Evolutionary conservation across 2,888 invertebrate genomes (phyloP).

Genomic region (Thymelicus lineola): DNA sequence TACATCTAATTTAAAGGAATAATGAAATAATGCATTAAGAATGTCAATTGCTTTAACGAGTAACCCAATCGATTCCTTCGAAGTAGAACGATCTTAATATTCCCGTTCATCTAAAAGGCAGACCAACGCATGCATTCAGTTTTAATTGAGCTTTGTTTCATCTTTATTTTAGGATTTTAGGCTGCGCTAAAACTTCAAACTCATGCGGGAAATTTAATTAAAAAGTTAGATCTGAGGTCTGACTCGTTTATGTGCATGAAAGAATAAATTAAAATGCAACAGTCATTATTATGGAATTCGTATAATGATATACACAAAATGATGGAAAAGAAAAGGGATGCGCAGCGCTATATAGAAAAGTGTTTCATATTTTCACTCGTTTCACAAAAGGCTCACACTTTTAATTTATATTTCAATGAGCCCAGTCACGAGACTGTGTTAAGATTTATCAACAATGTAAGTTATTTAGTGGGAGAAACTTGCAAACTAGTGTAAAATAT

Average conservation of each 20-base stretch:
- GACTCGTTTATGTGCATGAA: constrained; percentile 1
- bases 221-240: constrained; percentile 5
- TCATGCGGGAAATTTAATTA: constrained; percentile 30
- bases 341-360: background rate
- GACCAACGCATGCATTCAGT: constrained; percentile 30
- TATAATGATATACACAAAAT: background rate
- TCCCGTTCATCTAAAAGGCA: background rate
- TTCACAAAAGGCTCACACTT: background rate
- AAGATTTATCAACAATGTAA: constrained; percentile 2
- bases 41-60: too few relatives aligned
- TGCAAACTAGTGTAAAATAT: constrained; percentile 22
- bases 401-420: constrained; percentile 8
- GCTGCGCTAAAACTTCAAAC: constrained; percentile 27
- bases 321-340: too few relatives aligned
- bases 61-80: too few relatives aligned
- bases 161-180: constrained; percentile 10
- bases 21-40: too few relatives aligned
- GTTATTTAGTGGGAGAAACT: constrained; percentile 16
- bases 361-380: background rate
- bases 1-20: too few relatives aligned
- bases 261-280: constrained; percentile 19
- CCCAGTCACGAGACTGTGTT: background rate
- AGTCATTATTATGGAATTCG: background rate
- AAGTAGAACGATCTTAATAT: constrained; percentile 20
- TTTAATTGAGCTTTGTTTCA: constrained; percentile 32